Evolutionary conservation across 2,888 invertebrate species (phyloP), one percentile per base, ranked within the genome.

Genomic region (Idaea biselata): DNA sequence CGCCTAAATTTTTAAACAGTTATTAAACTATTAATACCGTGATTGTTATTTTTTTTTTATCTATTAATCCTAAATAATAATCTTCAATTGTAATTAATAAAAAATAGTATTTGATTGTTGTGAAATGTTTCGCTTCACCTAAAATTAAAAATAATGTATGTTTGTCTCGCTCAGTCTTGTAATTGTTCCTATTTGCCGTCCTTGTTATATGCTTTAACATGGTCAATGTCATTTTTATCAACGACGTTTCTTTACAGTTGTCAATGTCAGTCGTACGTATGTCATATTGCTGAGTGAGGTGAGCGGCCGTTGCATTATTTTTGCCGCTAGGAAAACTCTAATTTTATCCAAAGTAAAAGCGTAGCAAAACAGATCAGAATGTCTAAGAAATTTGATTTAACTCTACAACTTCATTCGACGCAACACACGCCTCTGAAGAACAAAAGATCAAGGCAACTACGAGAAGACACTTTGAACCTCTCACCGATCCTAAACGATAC

Each of bases 401-500:
- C 82, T 64, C 63, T 79, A 61, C 81, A 84, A 63, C 72, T 88
- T 58, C 81, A 90, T 72, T 89, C 89, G 53, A 83, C 85, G 11
- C 89, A 88, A 59, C 81, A 80, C 66, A 89, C 91, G 17, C 89
- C 91, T n/a, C 62, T 84, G 18, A 84, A 77, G 73, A 87, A 79
- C 72, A 88, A 82, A 74, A 81, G 88, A 56, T 79, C 80, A 18
- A 81, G 82, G 67, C 86, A 87, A 62, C 73, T 90, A 60, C 81
- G 86, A 73, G 90, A 92, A 73, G 91, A 92, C 65, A 87, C 90
- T 2, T 73, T 92, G 64, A 91, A 92, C 70, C 68, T 92, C 62
- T 89, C 92, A 61, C 88, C 92, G 64, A 90, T 91, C 66, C 70
- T 87, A n/a, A 89, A 90, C 72, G 92, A 92, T 68, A 88, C 90